Conservation (phyloP, 2,888 invertebrate genomes). For the Callosobruchus maculatus region DNA sequence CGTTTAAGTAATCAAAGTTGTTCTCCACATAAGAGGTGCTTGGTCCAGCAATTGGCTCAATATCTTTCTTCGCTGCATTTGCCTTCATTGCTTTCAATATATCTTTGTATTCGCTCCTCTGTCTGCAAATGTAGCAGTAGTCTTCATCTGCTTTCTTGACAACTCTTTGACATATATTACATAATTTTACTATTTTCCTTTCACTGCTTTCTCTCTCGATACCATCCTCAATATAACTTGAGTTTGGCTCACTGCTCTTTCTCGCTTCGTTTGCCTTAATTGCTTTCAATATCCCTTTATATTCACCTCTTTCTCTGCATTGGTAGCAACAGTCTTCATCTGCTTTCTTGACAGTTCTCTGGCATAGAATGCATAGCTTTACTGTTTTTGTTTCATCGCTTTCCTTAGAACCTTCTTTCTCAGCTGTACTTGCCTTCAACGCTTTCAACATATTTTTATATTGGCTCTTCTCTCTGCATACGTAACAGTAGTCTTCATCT, state of each 20-base stretch:
- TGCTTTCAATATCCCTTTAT: background rate
- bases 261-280: background rate
- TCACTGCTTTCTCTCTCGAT: no score
- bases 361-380: background rate
- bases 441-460: no score
- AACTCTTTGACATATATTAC: background rate
- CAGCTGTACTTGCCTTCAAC: background rate
- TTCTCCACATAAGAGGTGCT: background rate
- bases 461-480: no score
- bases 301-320: background rate
- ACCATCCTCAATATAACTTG: no score
- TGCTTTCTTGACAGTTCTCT: background rate
- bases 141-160: background rate
- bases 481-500: no score
- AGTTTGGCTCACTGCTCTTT: no score
- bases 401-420: background rate
- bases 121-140: background rate
- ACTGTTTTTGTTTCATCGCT: background rate
- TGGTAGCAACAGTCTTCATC: background rate
- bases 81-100: background rate
- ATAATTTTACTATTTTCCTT: background rate
- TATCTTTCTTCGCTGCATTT: background rate
- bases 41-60: background rate
- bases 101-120: background rate
- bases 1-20: background rate